Evolutionary conservation across 1,140 invertebrate genomes (phyloP), one percentile per base, ranked within the genome.

Genomic region (Andrena cerasifolii): DNA sequence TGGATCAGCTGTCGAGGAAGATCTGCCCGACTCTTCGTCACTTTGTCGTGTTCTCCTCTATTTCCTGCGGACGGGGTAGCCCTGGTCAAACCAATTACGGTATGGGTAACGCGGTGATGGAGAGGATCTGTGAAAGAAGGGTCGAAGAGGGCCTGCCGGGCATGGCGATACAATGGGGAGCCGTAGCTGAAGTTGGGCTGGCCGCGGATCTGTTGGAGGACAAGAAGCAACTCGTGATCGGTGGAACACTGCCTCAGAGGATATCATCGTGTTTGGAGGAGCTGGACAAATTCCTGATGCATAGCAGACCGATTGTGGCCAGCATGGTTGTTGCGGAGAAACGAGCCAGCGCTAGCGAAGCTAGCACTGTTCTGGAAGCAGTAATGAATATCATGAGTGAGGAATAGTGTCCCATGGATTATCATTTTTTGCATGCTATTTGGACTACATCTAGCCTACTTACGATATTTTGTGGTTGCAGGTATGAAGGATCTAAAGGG

Each of bases 21-120:
- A 72, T 93, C 58, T 95, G 94, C 81, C 93, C 93, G 1, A 36
- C 90, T n/a, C 89, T 95, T 28, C 79, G 90, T 51, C 89, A 94
- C 36, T 95, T 95, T 75, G 93, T 94, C 14, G 94, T 96, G 0
- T 97, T 97, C 86, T 97, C 96, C 3, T 96, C 96, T 18, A 94
- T 97, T 6, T 94, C 94, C 62, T 96, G 96, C 90, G 96, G 96
- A 6, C 93, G 95, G 75, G 97, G 97, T 61, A 97, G 97, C 89
- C 93, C 93, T 62, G 96, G 96, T 5, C 96, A 97, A 87, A 94
- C 94, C 1, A 97, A 97, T 89, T 97, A 97, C 87, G 96, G 93
- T 53, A 93, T 94, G 91, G 91, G 94, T 0, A 95, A 95, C 72
- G 94, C 94, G 0, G 90, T 93, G 0, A 94, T 94, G 94, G 94